A percentile compares a stretch with the other conserved stretches of the same genome.
These are phyloP conservation scores for Lasioglossum marginatum DNA, from an alignment of 2,888 invertebrate genomes.

Conservation along the genomic window DNA sequence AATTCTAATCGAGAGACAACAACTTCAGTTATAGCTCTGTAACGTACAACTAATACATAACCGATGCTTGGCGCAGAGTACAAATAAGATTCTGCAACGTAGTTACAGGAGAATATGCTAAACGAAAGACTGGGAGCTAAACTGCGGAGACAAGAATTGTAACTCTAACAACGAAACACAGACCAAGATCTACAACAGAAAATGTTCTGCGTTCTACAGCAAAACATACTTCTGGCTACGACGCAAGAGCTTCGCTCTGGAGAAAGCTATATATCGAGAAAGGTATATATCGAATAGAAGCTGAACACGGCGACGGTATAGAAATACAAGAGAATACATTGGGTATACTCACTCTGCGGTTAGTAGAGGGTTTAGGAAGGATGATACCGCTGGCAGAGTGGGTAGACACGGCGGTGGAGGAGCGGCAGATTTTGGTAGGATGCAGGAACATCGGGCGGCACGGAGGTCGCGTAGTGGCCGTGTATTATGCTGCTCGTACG, in stretches of 20 bases:
- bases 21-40: no score
- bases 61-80: background rate
- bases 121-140: background rate
- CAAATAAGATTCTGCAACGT: background rate
- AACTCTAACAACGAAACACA: background rate
- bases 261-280: no score
- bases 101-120: background rate
- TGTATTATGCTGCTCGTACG: constrained; percentile 64
- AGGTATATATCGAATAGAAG: background rate
- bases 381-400: constrained; percentile 62
- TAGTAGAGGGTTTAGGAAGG: constrained; percentile 80
- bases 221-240: background rate
- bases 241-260: no score
- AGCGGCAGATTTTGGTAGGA: constrained; percentile 59
- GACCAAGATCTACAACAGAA: background rate
- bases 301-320: background rate
- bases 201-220: background rate
- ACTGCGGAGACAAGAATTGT: background rate
- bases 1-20: background rate
- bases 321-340: background rate
- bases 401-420: constrained; percentile 60
- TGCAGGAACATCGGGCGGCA: constrained; percentile 71
- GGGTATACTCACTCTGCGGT: constrained; percentile 72
- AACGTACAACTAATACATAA: background rate
- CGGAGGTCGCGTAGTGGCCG: constrained; percentile 62